Conservation (phyloP, 2,797 vertebrate genomes). For the Propithecus deckenii region DNA sequence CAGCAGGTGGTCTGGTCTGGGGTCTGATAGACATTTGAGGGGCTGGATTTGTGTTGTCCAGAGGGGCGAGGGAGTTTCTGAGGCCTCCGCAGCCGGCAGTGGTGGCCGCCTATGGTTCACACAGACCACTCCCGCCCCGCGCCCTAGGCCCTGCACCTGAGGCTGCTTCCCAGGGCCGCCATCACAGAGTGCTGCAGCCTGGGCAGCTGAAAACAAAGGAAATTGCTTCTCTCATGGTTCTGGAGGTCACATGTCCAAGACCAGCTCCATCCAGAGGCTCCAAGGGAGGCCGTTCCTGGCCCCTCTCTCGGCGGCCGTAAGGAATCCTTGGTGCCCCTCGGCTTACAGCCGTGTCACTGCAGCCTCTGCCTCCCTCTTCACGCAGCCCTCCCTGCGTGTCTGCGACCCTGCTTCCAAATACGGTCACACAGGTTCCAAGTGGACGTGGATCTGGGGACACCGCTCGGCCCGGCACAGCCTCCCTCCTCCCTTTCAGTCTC, state of each 20-base stretch:
- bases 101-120: rapidly evolving
- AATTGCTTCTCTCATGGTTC: rapidly evolving
- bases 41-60: background rate
- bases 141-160: background rate
- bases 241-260: too few relatives aligned
- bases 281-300: background rate
- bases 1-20: background rate
- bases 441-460: background rate
- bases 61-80: background rate
- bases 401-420: background rate
- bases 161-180: rapidly evolving
- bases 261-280: too few relatives aligned
- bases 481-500: background rate
- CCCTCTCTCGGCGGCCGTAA: background rate
- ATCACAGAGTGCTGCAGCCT: rapidly evolving
- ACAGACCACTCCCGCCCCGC: background rate
- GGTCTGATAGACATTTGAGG: background rate
- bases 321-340: too few relatives aligned
- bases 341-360: rapidly evolving
- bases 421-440: background rate
- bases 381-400: rapidly evolving
- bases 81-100: background rate
- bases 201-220: background rate
- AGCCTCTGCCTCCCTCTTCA: background rate
- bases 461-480: background rate